Conservation (phyloP, 2,113 vertebrate species). For the Canis aureus region DNA sequence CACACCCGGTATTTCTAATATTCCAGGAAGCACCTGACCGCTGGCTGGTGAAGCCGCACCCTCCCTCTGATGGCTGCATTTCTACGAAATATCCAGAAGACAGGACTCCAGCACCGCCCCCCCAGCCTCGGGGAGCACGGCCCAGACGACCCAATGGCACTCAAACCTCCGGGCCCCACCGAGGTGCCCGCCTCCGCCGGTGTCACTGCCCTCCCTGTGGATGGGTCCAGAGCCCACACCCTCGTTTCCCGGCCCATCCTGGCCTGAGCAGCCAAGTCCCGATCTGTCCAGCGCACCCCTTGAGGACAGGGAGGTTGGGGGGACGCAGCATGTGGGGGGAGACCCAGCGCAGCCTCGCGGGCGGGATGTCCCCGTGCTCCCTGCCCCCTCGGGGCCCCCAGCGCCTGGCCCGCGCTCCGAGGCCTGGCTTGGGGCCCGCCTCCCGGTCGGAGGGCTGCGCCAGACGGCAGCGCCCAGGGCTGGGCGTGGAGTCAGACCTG, state of each 20-base stretch:
- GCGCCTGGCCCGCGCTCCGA: rapidly evolving
- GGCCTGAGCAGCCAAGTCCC: not conserved
- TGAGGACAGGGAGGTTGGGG: not conserved
- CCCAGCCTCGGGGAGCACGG: rapidly evolving
- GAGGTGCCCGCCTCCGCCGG: rapidly evolving
- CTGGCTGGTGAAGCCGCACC: rapidly evolving
- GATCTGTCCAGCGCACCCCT: too few species aligned
- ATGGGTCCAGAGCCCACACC: rapidly evolving
- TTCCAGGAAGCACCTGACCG: not conserved
- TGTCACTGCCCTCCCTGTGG: rapidly evolving
- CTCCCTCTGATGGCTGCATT: not conserved
- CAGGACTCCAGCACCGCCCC: not conserved
- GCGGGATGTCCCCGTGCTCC: rapidly evolving
- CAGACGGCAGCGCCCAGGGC: not conserved
- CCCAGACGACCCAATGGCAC: not conserved
- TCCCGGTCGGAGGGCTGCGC: not conserved
- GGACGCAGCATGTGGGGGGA: rapidly evolving
- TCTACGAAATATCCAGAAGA: not conserved
- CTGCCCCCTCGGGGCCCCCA: not conserved
- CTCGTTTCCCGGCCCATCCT: not conserved
- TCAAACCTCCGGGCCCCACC: not conserved
- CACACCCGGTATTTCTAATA: rapidly evolving
- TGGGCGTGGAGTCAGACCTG: not conserved
- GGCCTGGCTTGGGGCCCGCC: not conserved
- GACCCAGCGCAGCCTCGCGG: not conserved